Percentiles rank a stretch among this genome's conserved stretches.
Evolutionary conservation across 2,113 vertebrate genomes (phyloP).

Genomic region (Progne subis): DNA sequence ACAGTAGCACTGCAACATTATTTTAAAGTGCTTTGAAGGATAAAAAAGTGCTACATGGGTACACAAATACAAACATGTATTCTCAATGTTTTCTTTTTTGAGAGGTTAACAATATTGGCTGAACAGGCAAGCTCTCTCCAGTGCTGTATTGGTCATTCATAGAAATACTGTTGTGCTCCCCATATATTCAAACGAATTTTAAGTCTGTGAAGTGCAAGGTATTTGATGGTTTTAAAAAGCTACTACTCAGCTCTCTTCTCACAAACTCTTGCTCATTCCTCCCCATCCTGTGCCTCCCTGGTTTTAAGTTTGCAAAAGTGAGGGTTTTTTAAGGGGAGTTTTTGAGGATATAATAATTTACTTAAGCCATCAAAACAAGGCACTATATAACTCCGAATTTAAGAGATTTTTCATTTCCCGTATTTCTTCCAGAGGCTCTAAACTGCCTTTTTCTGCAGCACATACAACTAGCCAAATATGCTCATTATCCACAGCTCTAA

Average conservation of each 20-base stretch:
- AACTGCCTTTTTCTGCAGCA: background rate
- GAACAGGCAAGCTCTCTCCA: background rate
- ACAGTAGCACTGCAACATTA: background rate
- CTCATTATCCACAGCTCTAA: background rate
- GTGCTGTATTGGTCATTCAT: background rate
- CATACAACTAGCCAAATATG: background rate
- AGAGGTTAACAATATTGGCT: background rate
- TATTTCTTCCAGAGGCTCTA: background rate
- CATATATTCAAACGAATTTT: background rate
- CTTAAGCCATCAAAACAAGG: background rate
- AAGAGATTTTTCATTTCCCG: background rate
- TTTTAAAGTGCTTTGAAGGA: background rate
- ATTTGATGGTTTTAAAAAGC: background rate
- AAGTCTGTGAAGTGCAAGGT: background rate
- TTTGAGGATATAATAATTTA: background rate
- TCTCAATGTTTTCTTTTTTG: background rate
- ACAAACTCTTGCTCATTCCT: background rate
- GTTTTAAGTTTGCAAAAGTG: background rate
- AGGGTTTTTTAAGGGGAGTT: background rate
- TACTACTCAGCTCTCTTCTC: background rate
- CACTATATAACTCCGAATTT: background rate
- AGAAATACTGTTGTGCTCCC: background rate
- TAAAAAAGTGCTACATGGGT: background rate
- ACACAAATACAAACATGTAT: background rate
- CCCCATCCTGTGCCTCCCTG: background rate